phyloP scores from a whole-genome alignment of 1,140 invertebrate genomes.

The Brachionus asplanchnoidis region DNA sequence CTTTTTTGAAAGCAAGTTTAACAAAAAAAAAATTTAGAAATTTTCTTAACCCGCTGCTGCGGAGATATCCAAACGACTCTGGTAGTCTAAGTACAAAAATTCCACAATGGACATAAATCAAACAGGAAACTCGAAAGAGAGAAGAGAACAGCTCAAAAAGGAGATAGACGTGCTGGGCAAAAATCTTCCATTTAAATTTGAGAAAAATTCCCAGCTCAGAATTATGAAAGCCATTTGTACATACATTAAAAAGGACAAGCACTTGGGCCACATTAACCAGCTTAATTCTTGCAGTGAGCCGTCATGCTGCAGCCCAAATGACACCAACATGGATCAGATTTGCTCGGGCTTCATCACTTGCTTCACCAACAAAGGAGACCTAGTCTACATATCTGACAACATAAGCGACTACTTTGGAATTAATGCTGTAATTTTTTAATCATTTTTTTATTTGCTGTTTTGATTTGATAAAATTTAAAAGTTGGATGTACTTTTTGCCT shows the following conservation, averaged over 20 bases:
- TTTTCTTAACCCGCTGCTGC: conserved; percentile 19
- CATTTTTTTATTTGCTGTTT: neutral
- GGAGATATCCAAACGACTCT: conserved; percentile 15
- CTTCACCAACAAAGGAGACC: neutral
- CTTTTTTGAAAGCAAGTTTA: neutral
- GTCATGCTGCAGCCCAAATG: neutral
- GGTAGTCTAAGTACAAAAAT: neutral
- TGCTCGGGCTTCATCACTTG: neutral
- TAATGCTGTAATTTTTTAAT: neutral
- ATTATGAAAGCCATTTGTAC: conserved; percentile 31
- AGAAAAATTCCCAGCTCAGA: conserved; percentile 16
- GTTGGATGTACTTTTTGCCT: conserved; percentile 3
- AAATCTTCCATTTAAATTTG: conserved; percentile 25
- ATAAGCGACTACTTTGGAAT: conserved; percentile 1
- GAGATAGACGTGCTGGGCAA: neutral
- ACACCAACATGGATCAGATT: neutral
- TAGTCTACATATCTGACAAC: conserved; percentile 9
- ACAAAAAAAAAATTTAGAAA: neutral
- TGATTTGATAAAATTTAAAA: neutral
- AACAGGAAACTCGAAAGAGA: neutral
- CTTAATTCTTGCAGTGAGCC: neutral
- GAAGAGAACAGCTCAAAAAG: conserved; percentile 3
- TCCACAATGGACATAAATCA: conserved; percentile 11
- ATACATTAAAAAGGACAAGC: conserved; percentile 11
- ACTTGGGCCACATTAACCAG: neutral